Evolutionary conservation across 64 coral and sea anemone genomes (phyloP), one percentile per base, ranked within the genome.

Genomic region (Pocillopora damicornis): DNA sequence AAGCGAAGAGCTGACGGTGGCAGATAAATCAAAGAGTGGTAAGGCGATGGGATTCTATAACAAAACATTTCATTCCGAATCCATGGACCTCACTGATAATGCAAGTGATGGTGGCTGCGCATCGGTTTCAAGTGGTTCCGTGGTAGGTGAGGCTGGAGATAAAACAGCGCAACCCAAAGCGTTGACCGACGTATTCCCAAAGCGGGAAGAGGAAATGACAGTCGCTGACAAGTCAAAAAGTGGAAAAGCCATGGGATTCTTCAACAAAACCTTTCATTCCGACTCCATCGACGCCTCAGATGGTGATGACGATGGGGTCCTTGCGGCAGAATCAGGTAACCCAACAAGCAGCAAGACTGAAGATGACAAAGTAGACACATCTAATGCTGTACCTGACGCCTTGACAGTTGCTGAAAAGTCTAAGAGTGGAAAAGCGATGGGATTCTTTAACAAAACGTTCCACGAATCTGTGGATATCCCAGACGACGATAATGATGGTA

Each of bases 1-100:
- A 11, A 13, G n/a, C 1, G 35, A 42, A 20, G 81, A 83, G 37
- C 34, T 60, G 63, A 63, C 37, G 12, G 63, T 8, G 3, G 35
- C 68, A 11, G 81, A 83, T 13, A 17, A 42, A 38, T 63, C 81
- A 0, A 67, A 83, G 36, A 34, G 37, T 22, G 81, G 81, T 2
- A 83, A 83, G n/a, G 63, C 34, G 2, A 66, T 68, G 65, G 81
- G 81, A 5, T 83, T 83, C 35, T 15, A 68, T 35, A 83, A 83
- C 20, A 83, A 83, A n/a, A 56, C 63, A 1, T 83, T 42, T 22
- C 62, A 83, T 45, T 37, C 81, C 13, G 81, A 83, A 1, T 83
- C 81, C 13, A 83, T 83, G 36, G 62, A 64, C 68, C 63, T 64
- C n/a, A 37, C 34, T 68, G 63, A 68, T 80, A 57, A 58, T 34